A percentile compares a stretch with the other conserved stretches of the same genome.
These are phyloP conservation scores for Leptopilina syphax DNA, from an alignment of 2,888 invertebrate genomes.

Conservation along the genomic window DNA sequence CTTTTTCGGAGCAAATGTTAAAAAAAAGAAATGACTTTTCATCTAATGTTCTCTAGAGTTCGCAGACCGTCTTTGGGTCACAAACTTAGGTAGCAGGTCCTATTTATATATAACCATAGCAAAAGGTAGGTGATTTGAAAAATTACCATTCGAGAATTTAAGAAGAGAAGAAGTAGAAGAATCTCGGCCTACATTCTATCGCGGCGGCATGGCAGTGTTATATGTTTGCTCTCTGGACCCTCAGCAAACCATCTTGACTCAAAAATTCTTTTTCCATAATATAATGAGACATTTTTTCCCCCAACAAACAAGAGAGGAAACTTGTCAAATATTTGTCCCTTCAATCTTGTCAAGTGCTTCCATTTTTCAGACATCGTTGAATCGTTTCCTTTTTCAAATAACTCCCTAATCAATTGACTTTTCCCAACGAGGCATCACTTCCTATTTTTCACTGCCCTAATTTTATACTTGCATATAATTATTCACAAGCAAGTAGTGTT, in stretches of 20 bases:
- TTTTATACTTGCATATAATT: too few relatives aligned
- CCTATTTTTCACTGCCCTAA: too few relatives aligned
- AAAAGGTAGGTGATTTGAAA: conserved; percentile 31
- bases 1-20: background rate
- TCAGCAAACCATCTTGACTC: conserved; percentile 20
- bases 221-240: conserved; percentile 33
- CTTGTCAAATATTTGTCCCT: conserved; percentile 30
- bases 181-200: conserved; percentile 26
- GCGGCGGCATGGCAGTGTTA: background rate
- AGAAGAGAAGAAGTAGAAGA: background rate
- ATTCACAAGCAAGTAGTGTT: too few relatives aligned
- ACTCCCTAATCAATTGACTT: background rate
- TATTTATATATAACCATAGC: background rate
- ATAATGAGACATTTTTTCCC: conserved; percentile 29
- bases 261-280: background rate
- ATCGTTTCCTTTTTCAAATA: background rate
- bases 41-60: background rate
- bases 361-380: background rate
- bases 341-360: conserved; percentile 8
- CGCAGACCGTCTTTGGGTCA: background rate
- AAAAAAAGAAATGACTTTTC: conserved; percentile 14
- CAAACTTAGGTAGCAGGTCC: conserved; percentile 12
- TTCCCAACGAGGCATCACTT: background rate
- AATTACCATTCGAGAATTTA: conserved; percentile 22
- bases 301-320: conserved; percentile 11